Percentiles rank a stretch among this genome's conserved stretches.
These are phyloP conservation scores for Cephalotes varians DNA, from an alignment of 2,888 invertebrate species.

Conservation along the genomic window DNA sequence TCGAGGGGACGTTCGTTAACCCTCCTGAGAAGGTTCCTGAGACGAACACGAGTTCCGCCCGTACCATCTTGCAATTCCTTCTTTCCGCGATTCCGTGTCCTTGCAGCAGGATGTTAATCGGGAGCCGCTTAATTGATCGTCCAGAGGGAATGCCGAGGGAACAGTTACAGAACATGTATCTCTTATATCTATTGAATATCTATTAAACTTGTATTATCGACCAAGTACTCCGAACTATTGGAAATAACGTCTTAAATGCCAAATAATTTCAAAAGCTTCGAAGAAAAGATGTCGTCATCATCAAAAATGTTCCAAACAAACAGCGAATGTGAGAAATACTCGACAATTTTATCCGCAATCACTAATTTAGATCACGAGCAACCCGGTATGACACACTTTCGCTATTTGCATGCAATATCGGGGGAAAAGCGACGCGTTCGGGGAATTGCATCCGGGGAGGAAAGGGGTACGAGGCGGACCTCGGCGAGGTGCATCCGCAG, in stretches of 20 bases:
- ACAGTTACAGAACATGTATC: neutral
- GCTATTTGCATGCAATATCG: constrained; percentile 1
- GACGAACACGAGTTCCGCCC: constrained; percentile 53
- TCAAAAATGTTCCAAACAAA: neutral
- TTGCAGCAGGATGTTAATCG: constrained; percentile 62
- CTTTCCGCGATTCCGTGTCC: constrained; percentile 33
- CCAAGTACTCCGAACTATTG: neutral
- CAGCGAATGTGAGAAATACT: neutral
- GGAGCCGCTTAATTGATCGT: constrained; percentile 57
- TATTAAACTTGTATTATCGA: neutral
- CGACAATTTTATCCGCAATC: neutral
- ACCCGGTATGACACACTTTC: constrained; percentile 36
- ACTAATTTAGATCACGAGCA: constrained; percentile 9
- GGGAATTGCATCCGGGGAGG: constrained; percentile 3
- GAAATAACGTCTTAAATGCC: constrained; percentile 7
- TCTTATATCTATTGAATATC: too few relatives aligned
- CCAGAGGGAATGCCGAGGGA: constrained; percentile 1
- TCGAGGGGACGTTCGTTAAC: constrained; percentile 83
- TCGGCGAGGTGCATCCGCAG: constrained; percentile 72
- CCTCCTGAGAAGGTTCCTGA: constrained; percentile 65
- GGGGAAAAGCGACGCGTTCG: neutral
- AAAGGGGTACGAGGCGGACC: constrained; percentile 56
- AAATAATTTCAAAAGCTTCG: neutral
- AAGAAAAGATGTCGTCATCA: neutral
- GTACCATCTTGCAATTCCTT: constrained; percentile 30